phyloP scores from a whole-genome alignment of 2,113 vertebrate genomes.

The Cyprinodon tularosa region DNA sequence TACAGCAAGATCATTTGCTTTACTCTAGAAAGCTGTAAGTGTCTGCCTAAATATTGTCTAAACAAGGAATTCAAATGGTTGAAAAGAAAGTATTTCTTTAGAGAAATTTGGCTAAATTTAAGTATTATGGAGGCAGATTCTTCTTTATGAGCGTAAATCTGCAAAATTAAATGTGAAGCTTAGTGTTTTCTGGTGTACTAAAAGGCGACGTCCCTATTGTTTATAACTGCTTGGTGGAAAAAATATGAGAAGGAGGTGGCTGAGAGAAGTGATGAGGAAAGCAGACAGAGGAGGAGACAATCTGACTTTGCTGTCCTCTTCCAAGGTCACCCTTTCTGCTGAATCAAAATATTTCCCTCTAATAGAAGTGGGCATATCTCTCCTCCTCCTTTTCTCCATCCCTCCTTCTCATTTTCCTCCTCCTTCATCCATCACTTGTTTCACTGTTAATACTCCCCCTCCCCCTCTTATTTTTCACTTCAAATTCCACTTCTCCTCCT shows the following conservation, averaged over 20 bases:
- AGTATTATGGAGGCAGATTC: neutral
- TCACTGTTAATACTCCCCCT: slow-evolving; percentile 21
- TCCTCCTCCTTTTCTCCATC: slow-evolving; percentile 44
- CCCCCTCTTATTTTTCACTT: slow-evolving; percentile 34
- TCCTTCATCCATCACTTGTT: slow-evolving; percentile 56
- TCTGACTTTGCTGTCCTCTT: slow-evolving; percentile 62
- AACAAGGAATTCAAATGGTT: neutral
- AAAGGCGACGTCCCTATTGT: slow-evolving; percentile 9
- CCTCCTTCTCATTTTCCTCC: slow-evolving; percentile 42
- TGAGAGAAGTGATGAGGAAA: slow-evolving; percentile 19
- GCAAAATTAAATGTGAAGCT: slow-evolving; percentile 11
- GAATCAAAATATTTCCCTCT: slow-evolving; percentile 72
- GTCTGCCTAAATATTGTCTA: neutral
- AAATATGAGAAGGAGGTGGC: neutral
- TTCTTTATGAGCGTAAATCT: neutral
- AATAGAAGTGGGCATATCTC: slow-evolving; percentile 57
- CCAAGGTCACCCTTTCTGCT: slow-evolving; percentile 80
- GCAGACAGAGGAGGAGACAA: slow-evolving; percentile 1
- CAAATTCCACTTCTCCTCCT: slow-evolving; percentile 21
- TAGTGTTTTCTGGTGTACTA: slow-evolving; percentile 4
- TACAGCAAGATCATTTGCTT: neutral
- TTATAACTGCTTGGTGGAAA: neutral
- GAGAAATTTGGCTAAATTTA: neutral
- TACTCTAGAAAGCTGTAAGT: neutral
- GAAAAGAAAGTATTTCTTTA: neutral